A percentile compares a stretch with the other conserved stretches of the same genome.
These are phyloP conservation scores for Pygathrix nemaeus DNA, from an alignment of 2,113 vertebrate species.

Conservation along the genomic window DNA sequence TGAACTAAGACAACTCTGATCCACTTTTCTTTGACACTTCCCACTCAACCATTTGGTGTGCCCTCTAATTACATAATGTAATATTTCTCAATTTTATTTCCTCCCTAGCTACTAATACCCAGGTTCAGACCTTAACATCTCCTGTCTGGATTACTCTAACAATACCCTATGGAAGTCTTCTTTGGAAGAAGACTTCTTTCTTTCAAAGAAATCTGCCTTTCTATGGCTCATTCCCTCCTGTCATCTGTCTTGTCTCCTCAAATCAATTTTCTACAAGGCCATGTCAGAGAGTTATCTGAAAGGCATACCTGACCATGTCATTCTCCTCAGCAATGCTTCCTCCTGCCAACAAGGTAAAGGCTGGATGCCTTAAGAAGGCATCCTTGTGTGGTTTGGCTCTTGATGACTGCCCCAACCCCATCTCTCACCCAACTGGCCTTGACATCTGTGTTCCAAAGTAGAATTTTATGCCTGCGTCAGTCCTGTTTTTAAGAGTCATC, in stretches of 20 bases:
- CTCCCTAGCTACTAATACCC: not conserved
- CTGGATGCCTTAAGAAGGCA: not conserved
- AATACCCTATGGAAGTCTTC: no score
- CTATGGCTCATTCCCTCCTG: not conserved
- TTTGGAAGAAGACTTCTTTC: no score
- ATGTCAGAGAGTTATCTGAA: not conserved
- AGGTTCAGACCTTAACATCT: not conserved
- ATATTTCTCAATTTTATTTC: conserved; percentile 11
- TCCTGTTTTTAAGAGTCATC: not conserved
- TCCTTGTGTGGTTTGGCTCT: not conserved
- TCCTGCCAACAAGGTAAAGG: not conserved
- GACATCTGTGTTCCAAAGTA: not conserved
- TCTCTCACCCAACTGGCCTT: not conserved
- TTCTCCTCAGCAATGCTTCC: not conserved
- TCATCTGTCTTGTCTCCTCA: not conserved
- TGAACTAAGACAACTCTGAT: not conserved
- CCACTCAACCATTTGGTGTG: not conserved
- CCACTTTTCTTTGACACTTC: not conserved
- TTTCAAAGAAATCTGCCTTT: no score
- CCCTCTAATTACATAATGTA: not conserved
- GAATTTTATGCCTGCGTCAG: not conserved
- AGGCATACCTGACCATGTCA: not conserved
- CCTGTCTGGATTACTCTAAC: not conserved
- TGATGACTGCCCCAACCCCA: not conserved
- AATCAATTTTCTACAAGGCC: not conserved